phyloP scores from a whole-genome alignment of 2,113 vertebrate species.

The Cyanocitta stelleri region DNA sequence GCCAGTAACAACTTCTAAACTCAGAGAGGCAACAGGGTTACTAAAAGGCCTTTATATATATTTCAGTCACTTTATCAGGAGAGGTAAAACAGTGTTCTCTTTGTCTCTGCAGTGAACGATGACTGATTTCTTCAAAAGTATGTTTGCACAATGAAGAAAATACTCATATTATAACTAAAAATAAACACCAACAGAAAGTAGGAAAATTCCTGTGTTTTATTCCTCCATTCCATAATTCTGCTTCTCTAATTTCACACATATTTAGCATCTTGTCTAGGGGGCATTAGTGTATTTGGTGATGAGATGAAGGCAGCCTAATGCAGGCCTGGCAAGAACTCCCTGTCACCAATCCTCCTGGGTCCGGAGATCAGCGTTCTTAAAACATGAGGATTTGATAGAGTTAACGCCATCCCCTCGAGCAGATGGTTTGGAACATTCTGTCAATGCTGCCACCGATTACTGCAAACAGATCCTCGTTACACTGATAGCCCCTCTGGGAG shows the following conservation, averaged over 20 bases:
- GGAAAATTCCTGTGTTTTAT: background rate
- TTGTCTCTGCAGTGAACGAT: background rate
- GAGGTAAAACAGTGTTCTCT: background rate
- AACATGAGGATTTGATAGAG: constrained; percentile 89
- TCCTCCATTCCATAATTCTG: background rate
- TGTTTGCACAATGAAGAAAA: rapidly evolving
- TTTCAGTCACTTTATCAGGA: background rate
- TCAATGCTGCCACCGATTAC: constrained; percentile 90
- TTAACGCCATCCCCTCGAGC: constrained; percentile 82
- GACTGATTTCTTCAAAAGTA: background rate
- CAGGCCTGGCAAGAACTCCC: constrained; percentile 69
- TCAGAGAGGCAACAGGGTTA: background rate
- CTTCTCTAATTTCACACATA: constrained; percentile 39
- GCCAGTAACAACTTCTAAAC: background rate
- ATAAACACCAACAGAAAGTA: background rate
- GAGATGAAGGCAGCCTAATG: constrained; percentile 70
- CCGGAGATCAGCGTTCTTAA: constrained; percentile 84
- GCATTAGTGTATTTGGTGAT: constrained; percentile 47
- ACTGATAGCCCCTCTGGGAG: constrained; percentile 87
- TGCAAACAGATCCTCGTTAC: constrained; percentile 88
- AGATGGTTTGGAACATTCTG: constrained; percentile 96
- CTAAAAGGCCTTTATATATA: background rate
- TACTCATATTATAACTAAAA: background rate
- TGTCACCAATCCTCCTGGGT: constrained; percentile 77
- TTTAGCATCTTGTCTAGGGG: constrained; percentile 45